Evolutionary conservation across 2,113 vertebrate species (phyloP).

Genomic region (Burhinus bistriatus): DNA sequence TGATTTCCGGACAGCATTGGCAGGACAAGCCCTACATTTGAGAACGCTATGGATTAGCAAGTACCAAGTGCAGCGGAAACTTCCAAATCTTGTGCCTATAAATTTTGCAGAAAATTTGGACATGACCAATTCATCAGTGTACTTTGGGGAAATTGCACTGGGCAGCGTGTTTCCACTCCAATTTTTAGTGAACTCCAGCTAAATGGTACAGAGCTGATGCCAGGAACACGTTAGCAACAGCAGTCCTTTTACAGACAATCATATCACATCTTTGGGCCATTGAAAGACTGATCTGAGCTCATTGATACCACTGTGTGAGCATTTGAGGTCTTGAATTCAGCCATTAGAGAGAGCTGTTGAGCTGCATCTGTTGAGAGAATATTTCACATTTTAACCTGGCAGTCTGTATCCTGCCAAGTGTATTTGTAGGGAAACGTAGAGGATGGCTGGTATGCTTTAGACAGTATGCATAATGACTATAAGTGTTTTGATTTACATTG

Average conservation of each 20-base stretch:
- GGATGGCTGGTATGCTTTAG: not conserved
- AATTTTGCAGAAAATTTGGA: not conserved
- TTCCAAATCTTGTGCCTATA: not conserved
- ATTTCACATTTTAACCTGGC: not conserved
- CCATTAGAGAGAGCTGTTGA: slow-evolving; percentile 28
- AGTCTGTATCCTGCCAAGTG: not conserved
- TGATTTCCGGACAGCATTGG: not conserved
- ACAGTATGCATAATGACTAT: not conserved
- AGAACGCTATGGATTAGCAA: not conserved
- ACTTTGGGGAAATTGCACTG: not conserved
- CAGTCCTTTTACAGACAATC: not conserved
- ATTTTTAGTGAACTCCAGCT: not conserved
- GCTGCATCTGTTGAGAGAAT: not conserved
- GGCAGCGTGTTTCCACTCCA: not conserved
- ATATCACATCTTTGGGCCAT: not conserved
- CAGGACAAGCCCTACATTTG: not conserved
- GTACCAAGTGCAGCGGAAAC: not conserved
- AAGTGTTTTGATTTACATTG: not conserved
- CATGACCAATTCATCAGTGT: not conserved
- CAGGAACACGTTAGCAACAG: not conserved
- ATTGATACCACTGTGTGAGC: fast-evolving
- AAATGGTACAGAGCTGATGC: not conserved
- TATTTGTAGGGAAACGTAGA: not conserved
- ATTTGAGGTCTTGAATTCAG: not conserved
- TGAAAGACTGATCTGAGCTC: not conserved